These are phyloP conservation scores for Aphelinus atriplicis DNA, from an alignment of 1,140 invertebrate species.

Conservation along the genomic window DNA sequence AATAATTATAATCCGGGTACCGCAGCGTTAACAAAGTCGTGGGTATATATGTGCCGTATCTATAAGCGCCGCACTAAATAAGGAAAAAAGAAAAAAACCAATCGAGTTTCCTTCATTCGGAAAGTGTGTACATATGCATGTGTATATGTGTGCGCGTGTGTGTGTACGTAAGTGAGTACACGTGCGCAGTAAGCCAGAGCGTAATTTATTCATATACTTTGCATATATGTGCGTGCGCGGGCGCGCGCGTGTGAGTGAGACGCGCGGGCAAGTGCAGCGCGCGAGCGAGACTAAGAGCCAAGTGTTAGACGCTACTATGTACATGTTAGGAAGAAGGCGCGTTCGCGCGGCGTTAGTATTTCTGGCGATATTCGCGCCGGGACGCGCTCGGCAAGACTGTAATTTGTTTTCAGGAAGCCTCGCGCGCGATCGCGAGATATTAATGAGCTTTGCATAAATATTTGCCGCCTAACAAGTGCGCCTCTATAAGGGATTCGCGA, in stretches of 20 bases:
- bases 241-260: slow-evolving; percentile 11
- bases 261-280: not conserved
- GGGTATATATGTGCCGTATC: not conserved
- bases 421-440: slow-evolving; percentile 6
- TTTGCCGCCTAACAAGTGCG: not conserved
- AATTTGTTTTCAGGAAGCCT: slow-evolving; percentile 32
- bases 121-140: not conserved
- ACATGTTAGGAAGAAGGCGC: not conserved
- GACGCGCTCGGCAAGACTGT: not conserved
- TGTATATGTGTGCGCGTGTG: not conserved
- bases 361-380: slow-evolving; percentile 16
- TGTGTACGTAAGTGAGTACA: not conserved
- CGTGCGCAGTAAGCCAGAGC: not conserved
- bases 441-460: slow-evolving; percentile 30
- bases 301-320: no score
- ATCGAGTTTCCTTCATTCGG: slow-evolving; percentile 19
- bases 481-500: slow-evolving; percentile 4
- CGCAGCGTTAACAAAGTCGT: slow-evolving; percentile 18
- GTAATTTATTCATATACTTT: slow-evolving; percentile 31
- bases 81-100: slow-evolving; percentile 3
- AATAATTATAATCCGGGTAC: not conserved
- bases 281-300: no score
- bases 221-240: not conserved
- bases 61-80: not conserved
- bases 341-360: slow-evolving; percentile 21